Percentiles rank a stretch among this genome's conserved stretches.
These are phyloP conservation scores for Lanistes nyassanus DNA, from an alignment of 1,140 invertebrate genomes.

Conservation along the genomic window DNA sequence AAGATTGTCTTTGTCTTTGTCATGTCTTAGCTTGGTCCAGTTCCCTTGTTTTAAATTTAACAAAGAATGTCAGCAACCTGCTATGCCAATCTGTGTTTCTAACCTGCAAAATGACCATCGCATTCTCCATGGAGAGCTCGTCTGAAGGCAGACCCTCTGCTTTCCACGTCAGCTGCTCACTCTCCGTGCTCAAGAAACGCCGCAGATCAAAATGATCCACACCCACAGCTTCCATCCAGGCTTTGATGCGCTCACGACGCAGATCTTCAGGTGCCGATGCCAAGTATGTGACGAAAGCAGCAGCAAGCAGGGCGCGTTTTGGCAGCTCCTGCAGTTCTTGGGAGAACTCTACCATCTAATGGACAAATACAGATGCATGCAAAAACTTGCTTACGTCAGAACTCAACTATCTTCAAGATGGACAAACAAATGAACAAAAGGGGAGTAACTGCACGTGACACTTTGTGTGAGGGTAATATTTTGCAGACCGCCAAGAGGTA, in stretches of 20 bases:
- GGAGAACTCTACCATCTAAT: constrained; percentile 62
- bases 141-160: constrained; percentile 85
- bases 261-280: constrained; percentile 76
- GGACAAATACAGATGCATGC: neutral
- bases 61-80: too few species aligned
- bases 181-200: constrained; percentile 79
- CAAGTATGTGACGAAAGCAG: constrained; percentile 83
- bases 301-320: constrained; percentile 75
- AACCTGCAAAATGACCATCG: constrained; percentile 81
- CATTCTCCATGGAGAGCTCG: constrained; percentile 84
- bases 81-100: too few species aligned
- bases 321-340: constrained; percentile 71
- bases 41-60: too few species aligned
- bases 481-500: too few species aligned
- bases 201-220: constrained; percentile 74
- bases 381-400: neutral
- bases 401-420: neutral
- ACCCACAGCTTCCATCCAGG: constrained; percentile 72
- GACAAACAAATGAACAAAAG: neutral
- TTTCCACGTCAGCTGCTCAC: constrained; percentile 87
- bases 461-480: too few species aligned
- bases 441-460: neutral
- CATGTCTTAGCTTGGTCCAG: too few species aligned
- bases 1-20: too few species aligned
- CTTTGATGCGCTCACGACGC: constrained; percentile 71